Conservation (phyloP, 2,797 vertebrate genomes). For the Siniperca scherzeri region DNA sequence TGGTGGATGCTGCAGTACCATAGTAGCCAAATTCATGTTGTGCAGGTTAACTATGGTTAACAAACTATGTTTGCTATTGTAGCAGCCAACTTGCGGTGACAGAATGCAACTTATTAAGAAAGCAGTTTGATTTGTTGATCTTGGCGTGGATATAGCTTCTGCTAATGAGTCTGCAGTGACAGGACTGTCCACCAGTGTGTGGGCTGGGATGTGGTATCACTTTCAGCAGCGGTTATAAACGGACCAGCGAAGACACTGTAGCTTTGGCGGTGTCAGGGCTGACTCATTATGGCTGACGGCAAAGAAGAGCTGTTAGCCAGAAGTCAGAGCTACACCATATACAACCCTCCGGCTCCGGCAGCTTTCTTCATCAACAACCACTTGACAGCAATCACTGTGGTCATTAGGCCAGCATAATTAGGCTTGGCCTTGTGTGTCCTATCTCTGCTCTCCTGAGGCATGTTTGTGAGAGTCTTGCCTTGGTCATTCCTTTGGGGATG, state of each 20-base stretch:
- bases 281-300: slow-evolving; percentile 72
- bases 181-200: slow-evolving; percentile 53
- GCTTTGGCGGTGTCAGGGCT: slow-evolving; percentile 52
- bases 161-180: slow-evolving; percentile 73
- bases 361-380: slow-evolving; percentile 66
- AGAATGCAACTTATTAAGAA: slow-evolving; percentile 44
- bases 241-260: slow-evolving; percentile 38
- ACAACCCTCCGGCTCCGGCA: slow-evolving; percentile 33
- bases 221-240: slow-evolving; percentile 58
- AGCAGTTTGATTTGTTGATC: slow-evolving; percentile 55
- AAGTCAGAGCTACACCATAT: slow-evolving; percentile 48
- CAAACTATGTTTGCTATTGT: not conserved
- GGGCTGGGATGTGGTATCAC: slow-evolving; percentile 49
- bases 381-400: slow-evolving; percentile 62
- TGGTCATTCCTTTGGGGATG: slow-evolving; percentile 38
- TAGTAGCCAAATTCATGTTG: not conserved
- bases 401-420: slow-evolving; percentile 70
- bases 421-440: slow-evolving; percentile 37
- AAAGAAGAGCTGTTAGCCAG: slow-evolving; percentile 53
- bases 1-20: not conserved
- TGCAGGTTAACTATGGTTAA: slow-evolving; percentile 22
- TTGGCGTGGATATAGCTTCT: slow-evolving; percentile 34
- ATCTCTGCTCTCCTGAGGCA: slow-evolving; percentile 27
- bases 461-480: slow-evolving; percentile 31
- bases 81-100: slow-evolving; percentile 20